Percentiles rank a stretch among this genome's conserved stretches.
These are phyloP conservation scores for Iselma pallidipennis DNA, from an alignment of 2,888 invertebrate genomes.

Conservation along the genomic window DNA sequence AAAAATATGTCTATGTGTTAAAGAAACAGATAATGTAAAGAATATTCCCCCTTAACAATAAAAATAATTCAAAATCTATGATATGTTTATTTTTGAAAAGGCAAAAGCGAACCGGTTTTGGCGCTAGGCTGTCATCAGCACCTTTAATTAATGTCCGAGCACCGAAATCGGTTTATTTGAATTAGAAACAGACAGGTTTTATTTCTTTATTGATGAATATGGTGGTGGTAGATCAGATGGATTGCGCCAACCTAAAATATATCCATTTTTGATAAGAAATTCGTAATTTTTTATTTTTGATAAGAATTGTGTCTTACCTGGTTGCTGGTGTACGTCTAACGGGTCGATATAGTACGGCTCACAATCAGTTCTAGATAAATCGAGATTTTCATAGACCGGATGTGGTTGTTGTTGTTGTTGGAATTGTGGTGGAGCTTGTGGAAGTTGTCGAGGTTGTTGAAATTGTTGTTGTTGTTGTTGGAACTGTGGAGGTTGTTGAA, in stretches of 20 bases:
- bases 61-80: no score
- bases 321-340: background rate
- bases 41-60: no score
- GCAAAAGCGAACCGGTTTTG: no score
- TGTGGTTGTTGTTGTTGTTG: background rate
- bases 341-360: background rate
- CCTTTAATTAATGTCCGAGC: no score
- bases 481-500: no score
- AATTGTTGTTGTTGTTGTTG: background rate
- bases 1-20: background rate
- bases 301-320: background rate
- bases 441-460: background rate
- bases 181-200: no score
- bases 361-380: background rate
- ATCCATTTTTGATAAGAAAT: background rate
- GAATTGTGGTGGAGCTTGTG: slow-evolving; percentile 4
- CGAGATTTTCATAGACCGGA: background rate
- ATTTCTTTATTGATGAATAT: background rate
- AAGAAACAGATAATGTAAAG: background rate
- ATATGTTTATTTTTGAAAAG: no score
- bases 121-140: no score
- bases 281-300: background rate
- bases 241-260: background rate
- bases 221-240: background rate
- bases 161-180: background rate